phyloP scores from a whole-genome alignment of 2,797 vertebrate genomes.

The Gymnoscopelus microlampas region DNA sequence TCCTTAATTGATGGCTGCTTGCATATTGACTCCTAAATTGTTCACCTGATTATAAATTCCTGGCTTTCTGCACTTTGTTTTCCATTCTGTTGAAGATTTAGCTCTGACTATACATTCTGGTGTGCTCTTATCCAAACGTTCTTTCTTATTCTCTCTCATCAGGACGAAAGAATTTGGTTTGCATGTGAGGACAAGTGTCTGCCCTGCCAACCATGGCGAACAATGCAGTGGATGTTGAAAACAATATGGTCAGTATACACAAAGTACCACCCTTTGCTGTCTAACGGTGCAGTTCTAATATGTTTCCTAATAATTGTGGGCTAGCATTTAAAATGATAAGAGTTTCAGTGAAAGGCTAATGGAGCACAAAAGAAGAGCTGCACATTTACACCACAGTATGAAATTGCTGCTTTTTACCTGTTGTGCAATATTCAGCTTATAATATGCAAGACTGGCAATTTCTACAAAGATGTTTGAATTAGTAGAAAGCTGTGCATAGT shows the following conservation, averaged over 20 bases:
- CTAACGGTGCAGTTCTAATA: neutral
- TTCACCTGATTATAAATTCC: no score
- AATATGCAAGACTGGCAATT: no score
- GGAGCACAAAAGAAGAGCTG: conserved; percentile 5
- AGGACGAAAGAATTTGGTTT: conserved; percentile 53
- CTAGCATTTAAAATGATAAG: neutral
- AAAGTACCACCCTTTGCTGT: neutral
- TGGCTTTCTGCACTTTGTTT: no score
- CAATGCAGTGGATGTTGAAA: conserved; percentile 75
- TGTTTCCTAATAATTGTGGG: conserved; percentile 31
- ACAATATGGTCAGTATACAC: conserved; percentile 76
- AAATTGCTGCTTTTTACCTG: no score
- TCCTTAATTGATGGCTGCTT: no score
- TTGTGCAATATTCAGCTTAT: no score
- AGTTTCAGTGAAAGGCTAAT: neutral
- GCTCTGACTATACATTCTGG: neutral
- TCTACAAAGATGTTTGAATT: no score
- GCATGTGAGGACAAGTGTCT: conserved; percentile 72
- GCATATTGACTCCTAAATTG: no score
- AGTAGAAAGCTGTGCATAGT: no score
- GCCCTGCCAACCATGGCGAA: conserved; percentile 77
- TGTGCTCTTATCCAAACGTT: neutral
- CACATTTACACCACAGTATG: no score
- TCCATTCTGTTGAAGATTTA: no score
- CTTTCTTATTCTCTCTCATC: conserved; percentile 11